These are phyloP conservation scores for Formica aserva DNA, from an alignment of 2,888 invertebrate genomes.

Conservation along the genomic window DNA sequence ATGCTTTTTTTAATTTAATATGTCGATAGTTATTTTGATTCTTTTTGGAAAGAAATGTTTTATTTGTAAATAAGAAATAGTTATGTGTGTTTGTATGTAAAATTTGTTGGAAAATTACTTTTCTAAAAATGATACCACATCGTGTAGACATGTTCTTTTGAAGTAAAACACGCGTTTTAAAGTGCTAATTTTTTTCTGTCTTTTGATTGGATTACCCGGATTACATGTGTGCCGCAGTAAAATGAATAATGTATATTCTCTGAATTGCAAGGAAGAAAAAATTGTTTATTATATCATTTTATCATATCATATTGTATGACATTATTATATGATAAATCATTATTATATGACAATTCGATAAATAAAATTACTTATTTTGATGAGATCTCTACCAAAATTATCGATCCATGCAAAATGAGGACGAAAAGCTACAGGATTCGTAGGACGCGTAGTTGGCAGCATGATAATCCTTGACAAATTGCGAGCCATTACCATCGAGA, in stretches of 20 bases:
- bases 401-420: background rate
- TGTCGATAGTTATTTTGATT: background rate
- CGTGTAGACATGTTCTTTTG: background rate
- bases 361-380: conserved; percentile 24
- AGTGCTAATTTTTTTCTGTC: background rate
- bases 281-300: background rate
- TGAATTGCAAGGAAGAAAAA: background rate
- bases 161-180: background rate
- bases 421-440: background rate
- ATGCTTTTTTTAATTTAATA: background rate
- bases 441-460: conserved; percentile 30
- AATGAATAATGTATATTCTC: background rate
- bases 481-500: conserved; percentile 46
- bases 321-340: background rate
- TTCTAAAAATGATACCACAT: background rate
- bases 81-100: background rate
- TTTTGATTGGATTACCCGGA: background rate
- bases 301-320: no score
- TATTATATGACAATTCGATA: conserved; percentile 13
- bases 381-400: conserved; percentile 19
- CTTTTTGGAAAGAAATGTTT: background rate
- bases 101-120: background rate
- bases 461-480: conserved; percentile 66
- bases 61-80: background rate
- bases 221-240: background rate